Base-by-base conservation (phyloP, 2,888 invertebrate genomes). In the Hanleya hanleyi region DNA sequence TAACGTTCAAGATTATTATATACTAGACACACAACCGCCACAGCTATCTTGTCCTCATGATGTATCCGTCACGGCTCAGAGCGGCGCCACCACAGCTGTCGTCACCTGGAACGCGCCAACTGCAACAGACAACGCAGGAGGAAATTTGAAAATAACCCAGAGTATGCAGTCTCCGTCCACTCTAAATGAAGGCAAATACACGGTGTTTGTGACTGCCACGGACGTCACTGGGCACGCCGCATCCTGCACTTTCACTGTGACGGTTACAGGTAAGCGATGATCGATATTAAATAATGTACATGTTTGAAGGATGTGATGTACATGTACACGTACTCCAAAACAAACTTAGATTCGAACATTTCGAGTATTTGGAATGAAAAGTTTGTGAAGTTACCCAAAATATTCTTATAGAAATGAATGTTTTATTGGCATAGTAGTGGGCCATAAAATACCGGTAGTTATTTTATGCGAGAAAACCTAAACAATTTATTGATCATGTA, bases 241-340 rank as follows among this genome's bases (percentile, higher is more conserved):
- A 26, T 71, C 77, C 0, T 85, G 85, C 51, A 71, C 67, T 26
- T 85, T 85, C 64, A 77, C 66, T 5, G 76, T 85, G 37, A 77
- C 76, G 6, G 80, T 84, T 3, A 77, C 36, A 75, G 83, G 85
- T 85, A 61, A n/a, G n/a, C n/a, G n/a, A n/a, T n/a, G n/a, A n/a
- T n/a, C n/a, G n/a, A n/a, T n/a, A n/a, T n/a, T n/a, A n/a, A n/a
- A n/a, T n/a, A n/a, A n/a, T n/a, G n/a, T n/a, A n/a, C n/a, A n/a
- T n/a, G n/a, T n/a, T n/a, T n/a, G n/a, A n/a, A n/a, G n/a, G n/a
- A n/a, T n/a, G n/a, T n/a, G n/a, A n/a, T n/a, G n/a, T n/a, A n/a
- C n/a, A n/a, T n/a, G n/a, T n/a, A n/a, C n/a, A n/a, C n/a, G n/a
- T n/a, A n/a, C n/a, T n/a, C n/a, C n/a, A n/a, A n/a, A n/a, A n/a